phyloP scores from a whole-genome alignment of 2,113 vertebrate genomes.

The Melanotaenia duboulayi region DNA sequence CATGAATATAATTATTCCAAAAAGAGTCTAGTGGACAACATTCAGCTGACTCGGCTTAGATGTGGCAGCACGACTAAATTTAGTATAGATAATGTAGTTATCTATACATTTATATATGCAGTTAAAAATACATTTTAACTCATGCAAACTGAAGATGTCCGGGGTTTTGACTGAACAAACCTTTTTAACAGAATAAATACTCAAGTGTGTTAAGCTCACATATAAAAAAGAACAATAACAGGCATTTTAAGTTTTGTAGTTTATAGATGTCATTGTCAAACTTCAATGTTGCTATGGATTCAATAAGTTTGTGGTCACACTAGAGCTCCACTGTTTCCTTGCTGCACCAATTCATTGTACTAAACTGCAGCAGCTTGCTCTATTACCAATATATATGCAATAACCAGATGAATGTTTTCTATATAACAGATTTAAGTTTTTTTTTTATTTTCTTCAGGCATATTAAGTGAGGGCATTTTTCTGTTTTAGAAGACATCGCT shows the following conservation, averaged over 20 bases:
- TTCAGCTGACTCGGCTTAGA: background rate
- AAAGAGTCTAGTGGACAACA: background rate
- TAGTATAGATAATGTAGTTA: too few species aligned
- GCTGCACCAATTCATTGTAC: background rate
- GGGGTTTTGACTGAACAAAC: too few species aligned
- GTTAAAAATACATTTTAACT: too few species aligned
- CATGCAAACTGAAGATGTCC: too few species aligned
- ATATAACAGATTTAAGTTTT: background rate
- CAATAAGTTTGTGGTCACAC: background rate
- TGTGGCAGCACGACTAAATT: background rate
- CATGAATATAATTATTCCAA: slow-evolving; percentile 8
- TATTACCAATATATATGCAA: background rate
- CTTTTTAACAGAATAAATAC: too few species aligned
- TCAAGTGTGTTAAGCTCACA: too few species aligned
- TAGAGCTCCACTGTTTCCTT: background rate
- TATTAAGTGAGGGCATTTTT: background rate
- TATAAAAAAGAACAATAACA: too few species aligned
- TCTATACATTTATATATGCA: too few species aligned
- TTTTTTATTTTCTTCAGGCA: background rate
- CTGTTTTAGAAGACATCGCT: too few species aligned
- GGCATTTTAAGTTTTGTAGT: background rate
- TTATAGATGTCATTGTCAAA: background rate
- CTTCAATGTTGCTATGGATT: background rate
- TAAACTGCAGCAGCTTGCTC: background rate
- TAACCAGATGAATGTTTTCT: background rate